Percentiles rank a stretch among this genome's conserved stretches.
Evolutionary conservation across 2,888 invertebrate species (phyloP).

Genomic region (Patella ulyssiponensis): DNA sequence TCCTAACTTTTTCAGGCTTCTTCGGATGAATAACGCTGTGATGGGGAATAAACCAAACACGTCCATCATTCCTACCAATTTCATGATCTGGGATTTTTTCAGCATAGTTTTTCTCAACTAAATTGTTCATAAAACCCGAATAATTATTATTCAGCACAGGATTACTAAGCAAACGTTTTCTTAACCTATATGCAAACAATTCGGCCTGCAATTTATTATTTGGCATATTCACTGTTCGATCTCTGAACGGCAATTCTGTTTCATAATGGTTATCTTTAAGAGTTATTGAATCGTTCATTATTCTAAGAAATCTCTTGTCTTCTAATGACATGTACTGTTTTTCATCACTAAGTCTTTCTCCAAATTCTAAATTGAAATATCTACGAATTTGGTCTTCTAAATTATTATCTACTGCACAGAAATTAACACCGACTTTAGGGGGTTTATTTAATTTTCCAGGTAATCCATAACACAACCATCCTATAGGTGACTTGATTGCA

Average conservation of each 20-base stretch:
- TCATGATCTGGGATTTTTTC: slow-evolving; percentile 18
- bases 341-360: too few species aligned
- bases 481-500: too few species aligned
- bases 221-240: slow-evolving; percentile 8
- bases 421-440: too few species aligned
- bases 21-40: slow-evolving; percentile 15
- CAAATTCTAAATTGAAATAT: too few species aligned
- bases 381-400: too few species aligned
- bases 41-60: slow-evolving; percentile 25
- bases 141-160: slow-evolving; percentile 15
- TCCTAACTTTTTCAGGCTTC: slow-evolving; percentile 28
- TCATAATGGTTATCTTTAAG: slow-evolving; percentile 23
- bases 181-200: neutral
- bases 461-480: too few species aligned
- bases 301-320: slow-evolving; percentile 1
- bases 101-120: slow-evolving; percentile 29
- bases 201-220: slow-evolving; percentile 14
- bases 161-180: slow-evolving; percentile 20
- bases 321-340: too few species aligned
- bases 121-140: slow-evolving; percentile 16
- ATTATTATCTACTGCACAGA: too few species aligned
- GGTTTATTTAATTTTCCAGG: too few species aligned
- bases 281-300: slow-evolving; percentile 18
- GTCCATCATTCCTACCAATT: neutral
- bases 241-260: slow-evolving; percentile 27